These are phyloP conservation scores for Ceriagrion tenellum DNA, from an alignment of 2,888 invertebrate species.

Conservation along the genomic window DNA sequence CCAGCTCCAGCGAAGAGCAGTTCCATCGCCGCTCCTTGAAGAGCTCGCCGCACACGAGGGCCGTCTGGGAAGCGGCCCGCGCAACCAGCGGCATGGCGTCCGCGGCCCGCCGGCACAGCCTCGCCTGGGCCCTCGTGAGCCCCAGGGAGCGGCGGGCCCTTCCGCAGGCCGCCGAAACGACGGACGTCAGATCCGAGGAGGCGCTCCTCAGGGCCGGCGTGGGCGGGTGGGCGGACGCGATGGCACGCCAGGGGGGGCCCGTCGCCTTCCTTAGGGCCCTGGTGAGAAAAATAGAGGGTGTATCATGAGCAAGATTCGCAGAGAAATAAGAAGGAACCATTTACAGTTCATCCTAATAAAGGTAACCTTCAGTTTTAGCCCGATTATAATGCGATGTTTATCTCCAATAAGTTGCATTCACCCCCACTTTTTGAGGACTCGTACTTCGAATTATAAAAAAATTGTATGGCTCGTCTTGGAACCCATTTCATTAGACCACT, in stretches of 20 bases:
- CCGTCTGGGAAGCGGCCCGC: conserved; percentile 84
- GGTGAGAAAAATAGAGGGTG: background rate
- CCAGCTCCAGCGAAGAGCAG: conserved; percentile 87
- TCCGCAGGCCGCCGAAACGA: conserved; percentile 72
- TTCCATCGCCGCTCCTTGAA: conserved; percentile 90
- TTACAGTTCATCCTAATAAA: too few species aligned
- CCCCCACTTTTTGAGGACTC: too few species aligned
- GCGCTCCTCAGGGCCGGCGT: background rate
- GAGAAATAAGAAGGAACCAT: too few species aligned
- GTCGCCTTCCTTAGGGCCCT: conserved; percentile 55
- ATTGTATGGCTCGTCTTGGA: too few species aligned
- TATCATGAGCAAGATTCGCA: too few species aligned
- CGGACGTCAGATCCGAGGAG: background rate
- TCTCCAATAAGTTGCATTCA: too few species aligned
- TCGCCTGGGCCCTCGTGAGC: conserved; percentile 73
- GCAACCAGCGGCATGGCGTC: conserved; percentile 86
- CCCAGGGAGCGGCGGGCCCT: conserved; percentile 72
- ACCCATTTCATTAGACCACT: too few species aligned
- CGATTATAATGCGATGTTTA: too few species aligned
- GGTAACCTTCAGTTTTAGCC: too few species aligned
- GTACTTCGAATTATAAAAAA: too few species aligned
- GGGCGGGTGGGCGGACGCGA: background rate
- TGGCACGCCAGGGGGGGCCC: conserved; percentile 48
- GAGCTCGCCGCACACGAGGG: conserved; percentile 85
- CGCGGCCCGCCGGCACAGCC: conserved; percentile 74